Conservation (phyloP, 2,113 vertebrate genomes). For the Tupaia tana region DNA sequence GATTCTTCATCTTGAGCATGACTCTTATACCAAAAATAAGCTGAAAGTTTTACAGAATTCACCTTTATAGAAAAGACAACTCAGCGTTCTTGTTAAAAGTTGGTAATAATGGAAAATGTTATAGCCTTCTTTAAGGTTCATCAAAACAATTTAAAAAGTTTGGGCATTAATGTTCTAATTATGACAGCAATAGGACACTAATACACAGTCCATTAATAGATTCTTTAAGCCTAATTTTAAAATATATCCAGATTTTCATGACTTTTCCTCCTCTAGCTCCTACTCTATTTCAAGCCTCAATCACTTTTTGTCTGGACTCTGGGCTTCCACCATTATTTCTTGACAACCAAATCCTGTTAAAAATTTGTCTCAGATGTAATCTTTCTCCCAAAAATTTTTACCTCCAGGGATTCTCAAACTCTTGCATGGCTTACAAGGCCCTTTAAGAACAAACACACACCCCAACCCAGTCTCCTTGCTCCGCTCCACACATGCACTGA, state of each 20-base stretch:
- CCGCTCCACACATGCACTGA: too few species aligned
- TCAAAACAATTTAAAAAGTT: background rate
- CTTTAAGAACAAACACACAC: background rate
- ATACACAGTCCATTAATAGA: background rate
- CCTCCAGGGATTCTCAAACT: background rate
- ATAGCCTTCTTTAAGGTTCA: background rate
- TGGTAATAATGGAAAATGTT: background rate
- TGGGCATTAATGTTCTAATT: background rate
- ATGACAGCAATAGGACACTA: background rate
- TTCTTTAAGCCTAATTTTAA: background rate
- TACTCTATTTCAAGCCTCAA: background rate
- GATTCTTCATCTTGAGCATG: background rate
- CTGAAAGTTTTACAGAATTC: background rate
- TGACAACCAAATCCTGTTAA: too few species aligned
- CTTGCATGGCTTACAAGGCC: background rate
- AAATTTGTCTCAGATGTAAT: background rate
- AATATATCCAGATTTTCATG: background rate
- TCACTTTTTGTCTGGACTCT: too few species aligned
- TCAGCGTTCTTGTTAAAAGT: background rate
- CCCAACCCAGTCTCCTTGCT: background rate
- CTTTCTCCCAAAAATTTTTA: background rate
- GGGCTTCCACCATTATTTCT: too few species aligned
- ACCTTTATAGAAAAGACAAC: background rate
- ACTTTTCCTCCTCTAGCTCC: background rate
- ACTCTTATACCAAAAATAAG: background rate